Base-by-base conservation (phyloP, 2,888 invertebrate genomes). In the Andrena bucephala region DNA sequence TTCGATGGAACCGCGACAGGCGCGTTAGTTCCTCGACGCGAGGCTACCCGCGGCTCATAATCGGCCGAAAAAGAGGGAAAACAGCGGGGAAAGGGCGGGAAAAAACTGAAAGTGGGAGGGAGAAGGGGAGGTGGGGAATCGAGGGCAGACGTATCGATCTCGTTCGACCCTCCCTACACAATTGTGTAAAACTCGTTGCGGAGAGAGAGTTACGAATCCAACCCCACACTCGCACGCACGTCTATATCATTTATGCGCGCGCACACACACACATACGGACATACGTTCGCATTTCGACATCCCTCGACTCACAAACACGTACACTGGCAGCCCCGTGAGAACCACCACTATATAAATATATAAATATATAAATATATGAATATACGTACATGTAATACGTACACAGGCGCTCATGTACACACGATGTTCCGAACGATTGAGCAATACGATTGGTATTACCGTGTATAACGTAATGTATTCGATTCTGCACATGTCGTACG, bases 401-500 rank as follows among this genome's bases (percentile, higher is more conserved):
- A 79, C 59, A 78, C 78, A 80, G 48, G 10, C 57, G 77, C 71
- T 65, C 86, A 86, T 72, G 77, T 77, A 84, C 77, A 84, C 88
- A 84, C 84, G 76, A 88, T 86, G 88, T 88, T 88, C 88, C 88
- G 84, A 86, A 89, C 82, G 89, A 89, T 87, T 78, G 87, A 89
- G 89, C 89, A 89, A 89, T 89, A 89, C 89, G 81, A 89, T 89
- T 89, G 87, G 86, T 89, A 89, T 89, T 89, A 89, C 84, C 84
- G 87, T 87, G 87, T 89, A 87, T 89, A 89, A 89, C 87, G 83
- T 87, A 87, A 89, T 89, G 89, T 89, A 89, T 89, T 84, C 85
- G 87, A 89, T 89, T 89, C 89, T 89, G 89, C 89, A 89, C 89
- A 89, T 85, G 89, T 89, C 89, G 85, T 89, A 89, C 78, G 86